A percentile compares a stretch with the other conserved stretches of the same genome.
Conservation (phyloP, 2,888 invertebrate species). For the Leucozona laternaria region DNA sequence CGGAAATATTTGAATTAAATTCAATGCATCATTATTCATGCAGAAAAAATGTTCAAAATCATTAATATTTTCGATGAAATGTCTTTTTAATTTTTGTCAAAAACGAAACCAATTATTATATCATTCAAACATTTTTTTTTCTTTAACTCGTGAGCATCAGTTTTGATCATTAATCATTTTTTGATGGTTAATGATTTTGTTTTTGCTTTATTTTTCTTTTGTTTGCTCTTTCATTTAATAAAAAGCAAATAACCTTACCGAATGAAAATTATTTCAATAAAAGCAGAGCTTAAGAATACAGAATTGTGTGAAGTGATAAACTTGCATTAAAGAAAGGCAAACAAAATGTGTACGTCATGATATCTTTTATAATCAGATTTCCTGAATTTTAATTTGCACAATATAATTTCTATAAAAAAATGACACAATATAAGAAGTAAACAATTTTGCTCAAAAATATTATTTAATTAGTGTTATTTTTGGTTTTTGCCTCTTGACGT, state of each 20-base stretch:
- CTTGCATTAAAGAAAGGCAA: too few relatives aligned
- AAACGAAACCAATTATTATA: neutral
- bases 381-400: too few relatives aligned
- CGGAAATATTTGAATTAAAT: neutral
- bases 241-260: neutral
- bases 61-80: slow-evolving; percentile 28
- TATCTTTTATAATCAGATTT: too few relatives aligned
- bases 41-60: neutral
- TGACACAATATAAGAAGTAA: too few relatives aligned
- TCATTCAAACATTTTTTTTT: neutral
- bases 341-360: too few relatives aligned
- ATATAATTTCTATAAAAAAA: too few relatives aligned
- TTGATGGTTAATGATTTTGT: neutral
- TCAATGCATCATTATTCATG: slow-evolving; percentile 20
- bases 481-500: too few relatives aligned
- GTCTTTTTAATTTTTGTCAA: slow-evolving; percentile 29
- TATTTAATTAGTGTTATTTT: too few relatives aligned
- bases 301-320: too few relatives aligned
- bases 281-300: neutral
- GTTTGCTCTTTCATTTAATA: neutral
- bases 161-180: slow-evolving; percentile 30
- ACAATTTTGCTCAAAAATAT: too few relatives aligned
- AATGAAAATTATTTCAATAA: neutral
- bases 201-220: neutral
- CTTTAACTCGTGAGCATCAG: neutral